Evolutionary conservation across 1,140 invertebrate species (phyloP), one percentile per base, ranked within the genome.

Genomic region (Trachymyrmex septentrionalis): DNA sequence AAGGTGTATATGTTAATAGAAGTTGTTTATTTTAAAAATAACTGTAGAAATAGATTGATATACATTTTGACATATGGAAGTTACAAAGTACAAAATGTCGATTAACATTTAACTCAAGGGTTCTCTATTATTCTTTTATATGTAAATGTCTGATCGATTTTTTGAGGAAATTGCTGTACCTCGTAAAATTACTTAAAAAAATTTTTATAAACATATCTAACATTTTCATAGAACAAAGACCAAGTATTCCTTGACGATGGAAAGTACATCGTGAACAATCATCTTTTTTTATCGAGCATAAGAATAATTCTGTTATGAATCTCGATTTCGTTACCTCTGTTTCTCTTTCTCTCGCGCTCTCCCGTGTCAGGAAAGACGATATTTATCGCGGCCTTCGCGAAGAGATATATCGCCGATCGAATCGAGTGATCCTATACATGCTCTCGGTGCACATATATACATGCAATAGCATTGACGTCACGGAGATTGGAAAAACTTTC

Each of bases 401-500:
- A 66, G 48, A 72, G 73, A 86, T 86, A 64, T 59, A 72, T 44
- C 64, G 55, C 5, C 82, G 73, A 80, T 75, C 67, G 30, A n/a
- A 38, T 77, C 78, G 50, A 86, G 14, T 44, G 57, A 88, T 87
- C 55, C 59, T 53, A 34, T 34, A 38, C 66, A 44, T 34, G 64
- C 16, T 73, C 44, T 44, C 66, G 30, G 4, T 16, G 1, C 30
- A 71, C 48, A 50, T 14, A 38, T 1, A 38, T 44, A 44, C 44
- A 30, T 44, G 30, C 34, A 30, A 21, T 48, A 21, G 53, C 48
- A 82, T 57, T 66, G 66, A 69, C 64, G 66, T 6, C 64, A 71
- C 55, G 80, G 80, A 84, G 71, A 90, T 89, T 78, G 85, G 85
- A 87, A 87, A 90, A 90, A 90, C 78, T 87, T 89, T 89, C 78